Evolutionary conservation across 2,888 invertebrate species (phyloP).

Genomic region (Leucophora obtusa): DNA sequence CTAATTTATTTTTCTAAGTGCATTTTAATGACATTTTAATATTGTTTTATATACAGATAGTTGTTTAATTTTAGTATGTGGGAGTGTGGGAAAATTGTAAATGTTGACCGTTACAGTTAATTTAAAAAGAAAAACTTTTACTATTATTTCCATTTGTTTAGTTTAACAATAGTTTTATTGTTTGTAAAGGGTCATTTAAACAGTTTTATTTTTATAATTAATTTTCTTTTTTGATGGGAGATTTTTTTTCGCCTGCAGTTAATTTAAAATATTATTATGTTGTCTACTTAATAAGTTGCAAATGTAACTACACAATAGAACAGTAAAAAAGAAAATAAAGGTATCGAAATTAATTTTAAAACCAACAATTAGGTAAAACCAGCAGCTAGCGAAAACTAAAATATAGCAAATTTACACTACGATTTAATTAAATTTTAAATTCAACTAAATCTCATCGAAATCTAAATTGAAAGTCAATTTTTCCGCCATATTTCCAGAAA

Average conservation of each 20-base stretch:
- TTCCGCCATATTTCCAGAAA: no score
- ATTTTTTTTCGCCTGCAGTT: not conserved
- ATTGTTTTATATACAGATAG: not conserved
- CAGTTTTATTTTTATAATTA: no score
- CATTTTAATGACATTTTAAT: not conserved
- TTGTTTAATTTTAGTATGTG: not conserved
- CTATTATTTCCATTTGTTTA: slow-evolving; percentile 29
- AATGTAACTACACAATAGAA: not conserved
- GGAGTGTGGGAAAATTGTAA: slow-evolving; percentile 26
- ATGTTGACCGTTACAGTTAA: not conserved
- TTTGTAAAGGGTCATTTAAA: slow-evolving; percentile 1
- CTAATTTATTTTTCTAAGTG: not conserved
- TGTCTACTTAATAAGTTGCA: not conserved
- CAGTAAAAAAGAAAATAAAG: no score
- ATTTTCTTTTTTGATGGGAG: not conserved
- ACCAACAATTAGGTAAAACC: no score
- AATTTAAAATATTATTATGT: not conserved
- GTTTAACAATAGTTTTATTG: slow-evolving; percentile 29
- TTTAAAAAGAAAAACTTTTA: slow-evolving; percentile 13
- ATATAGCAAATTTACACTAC: no score
- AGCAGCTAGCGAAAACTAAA: no score
- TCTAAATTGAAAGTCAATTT: no score
- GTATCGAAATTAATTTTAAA: no score
- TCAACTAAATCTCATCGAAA: no score
- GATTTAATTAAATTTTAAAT: no score